Evolutionary conservation across 2,888 invertebrate genomes (phyloP).

Genomic region (Nineta flava): DNA sequence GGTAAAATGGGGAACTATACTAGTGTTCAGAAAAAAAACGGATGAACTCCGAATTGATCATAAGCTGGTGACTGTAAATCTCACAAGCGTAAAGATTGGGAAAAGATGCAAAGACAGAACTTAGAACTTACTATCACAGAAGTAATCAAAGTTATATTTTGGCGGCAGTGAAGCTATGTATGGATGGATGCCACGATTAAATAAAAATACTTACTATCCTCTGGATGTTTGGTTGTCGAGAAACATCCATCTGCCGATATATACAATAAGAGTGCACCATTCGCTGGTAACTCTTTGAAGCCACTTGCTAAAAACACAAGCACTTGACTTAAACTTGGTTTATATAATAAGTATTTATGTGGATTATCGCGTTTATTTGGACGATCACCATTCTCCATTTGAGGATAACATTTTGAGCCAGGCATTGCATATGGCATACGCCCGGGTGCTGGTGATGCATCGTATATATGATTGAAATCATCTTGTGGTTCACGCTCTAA

Average conservation of each 20-base stretch:
- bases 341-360: conserved; percentile 91
- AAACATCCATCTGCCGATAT: conserved; percentile 86
- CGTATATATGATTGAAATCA: conserved; percentile 55
- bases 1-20: no score
- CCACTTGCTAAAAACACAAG: conserved; percentile 84
- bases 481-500: conserved; percentile 84
- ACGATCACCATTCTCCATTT: conserved; percentile 54
- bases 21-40: no score
- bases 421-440: conserved; percentile 36
- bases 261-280: conserved; percentile 81
- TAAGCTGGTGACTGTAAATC: no score
- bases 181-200: no score
- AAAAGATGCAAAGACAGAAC: no score
- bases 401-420: conserved; percentile 27
- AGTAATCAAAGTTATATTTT: no score
- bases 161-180: no score
- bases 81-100: no score
- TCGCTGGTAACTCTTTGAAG: conserved; percentile 83
- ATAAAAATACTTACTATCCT: conserved; percentile 55
- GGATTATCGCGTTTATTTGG: conserved; percentile 72
- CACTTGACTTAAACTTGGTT: conserved; percentile 86
- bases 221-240: conserved; percentile 67
- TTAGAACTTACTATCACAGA: no score
- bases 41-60: no score
- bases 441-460: conserved; percentile 53